Evolutionary conservation across 53 echinoderm and acorn worm species (phyloP).

Genomic region (Luidia sarsii): DNA sequence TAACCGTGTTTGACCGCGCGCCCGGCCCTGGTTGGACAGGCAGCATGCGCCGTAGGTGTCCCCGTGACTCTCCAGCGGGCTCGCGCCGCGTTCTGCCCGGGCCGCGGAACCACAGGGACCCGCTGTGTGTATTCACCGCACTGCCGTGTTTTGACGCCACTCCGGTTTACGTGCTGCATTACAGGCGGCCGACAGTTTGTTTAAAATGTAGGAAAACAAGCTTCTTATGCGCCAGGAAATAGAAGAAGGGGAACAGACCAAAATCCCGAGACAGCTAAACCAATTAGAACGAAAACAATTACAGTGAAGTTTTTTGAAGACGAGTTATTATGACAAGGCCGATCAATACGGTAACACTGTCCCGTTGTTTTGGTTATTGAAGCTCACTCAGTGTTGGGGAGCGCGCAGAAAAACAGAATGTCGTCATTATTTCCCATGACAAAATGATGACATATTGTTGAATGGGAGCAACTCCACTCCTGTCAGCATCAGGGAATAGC

Average conservation of each 20-base stretch:
- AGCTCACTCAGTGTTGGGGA: background rate
- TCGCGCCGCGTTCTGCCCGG: constrained; percentile 7
- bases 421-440: constrained; percentile 3
- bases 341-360: constrained; percentile 4
- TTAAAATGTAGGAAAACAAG: constrained; percentile 42
- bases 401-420: background rate
- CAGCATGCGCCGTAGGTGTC: too few relatives aligned
- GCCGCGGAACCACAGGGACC: constrained; percentile 34
- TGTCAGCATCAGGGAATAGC: too few relatives aligned
- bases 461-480: background rate
- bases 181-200: constrained; percentile 37
- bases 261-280: constrained; percentile 23
- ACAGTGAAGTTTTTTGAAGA: too few relatives aligned
- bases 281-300: constrained; percentile 27
- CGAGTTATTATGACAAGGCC: background rate
- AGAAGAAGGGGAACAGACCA: background rate
- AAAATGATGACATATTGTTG: constrained; percentile 11
- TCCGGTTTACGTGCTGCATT: constrained; percentile 38
- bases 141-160: constrained; percentile 19
- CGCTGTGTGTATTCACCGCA: constrained; percentile 31
- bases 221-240: constrained; percentile 31
- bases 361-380: too few relatives aligned
- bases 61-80: constrained; percentile 19
- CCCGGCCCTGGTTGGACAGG: too few relatives aligned
- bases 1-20: too few relatives aligned